These are phyloP conservation scores for Pogona vitticeps DNA, from an alignment of 2,113 vertebrate genomes.

Conservation along the genomic window DNA sequence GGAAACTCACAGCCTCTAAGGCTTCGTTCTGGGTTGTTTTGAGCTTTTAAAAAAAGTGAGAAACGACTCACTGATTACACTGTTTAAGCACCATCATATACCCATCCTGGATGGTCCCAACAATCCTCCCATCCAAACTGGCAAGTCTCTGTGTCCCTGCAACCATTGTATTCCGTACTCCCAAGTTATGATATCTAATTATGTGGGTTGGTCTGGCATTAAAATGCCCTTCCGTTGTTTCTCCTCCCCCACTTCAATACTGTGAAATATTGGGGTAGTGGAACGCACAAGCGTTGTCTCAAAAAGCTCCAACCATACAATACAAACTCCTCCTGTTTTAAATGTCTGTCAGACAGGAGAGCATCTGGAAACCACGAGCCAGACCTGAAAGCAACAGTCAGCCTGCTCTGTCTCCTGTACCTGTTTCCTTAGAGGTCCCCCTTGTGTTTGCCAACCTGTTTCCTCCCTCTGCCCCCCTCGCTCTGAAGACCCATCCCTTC, in stretches of 20 bases:
- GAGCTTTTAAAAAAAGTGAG: background rate
- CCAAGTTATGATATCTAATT: no score
- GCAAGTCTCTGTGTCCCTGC: background rate
- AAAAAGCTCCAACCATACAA: background rate
- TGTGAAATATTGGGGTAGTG: background rate
- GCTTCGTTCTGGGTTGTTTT: background rate
- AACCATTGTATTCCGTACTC: no score
- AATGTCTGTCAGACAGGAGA: background rate
- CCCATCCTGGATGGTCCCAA: background rate
- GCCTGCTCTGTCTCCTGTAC: background rate
- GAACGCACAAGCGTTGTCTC: background rate
- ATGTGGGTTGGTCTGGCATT: background rate
- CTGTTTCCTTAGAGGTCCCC: background rate
- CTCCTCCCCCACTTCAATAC: background rate
- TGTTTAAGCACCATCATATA: background rate
- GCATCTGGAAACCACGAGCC: background rate
- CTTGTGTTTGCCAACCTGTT: background rate
- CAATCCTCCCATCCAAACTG: background rate
- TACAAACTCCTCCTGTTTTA: background rate
- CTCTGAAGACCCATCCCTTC: no score
- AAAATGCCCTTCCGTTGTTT: background rate
- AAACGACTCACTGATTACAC: background rate
- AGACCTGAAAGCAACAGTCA: background rate
- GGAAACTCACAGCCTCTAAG: background rate
- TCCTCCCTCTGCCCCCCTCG: no score